These are phyloP conservation scores for Tribolium freemani DNA, from an alignment of 2,888 invertebrate genomes.

Conservation along the genomic window DNA sequence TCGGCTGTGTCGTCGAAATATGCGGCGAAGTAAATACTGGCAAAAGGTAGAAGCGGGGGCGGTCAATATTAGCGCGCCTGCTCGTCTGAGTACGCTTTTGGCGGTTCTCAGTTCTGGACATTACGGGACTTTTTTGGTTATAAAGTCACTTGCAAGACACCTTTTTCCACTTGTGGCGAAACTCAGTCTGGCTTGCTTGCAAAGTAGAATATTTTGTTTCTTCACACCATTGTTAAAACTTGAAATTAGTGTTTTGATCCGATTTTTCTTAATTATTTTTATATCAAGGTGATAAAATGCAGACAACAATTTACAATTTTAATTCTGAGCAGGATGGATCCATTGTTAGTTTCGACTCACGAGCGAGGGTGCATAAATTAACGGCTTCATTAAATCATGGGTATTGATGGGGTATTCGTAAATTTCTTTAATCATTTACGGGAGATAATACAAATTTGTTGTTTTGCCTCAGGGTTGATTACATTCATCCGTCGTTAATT, in stretches of 20 bases:
- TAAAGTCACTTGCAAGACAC: neutral
- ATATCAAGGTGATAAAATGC: slow-evolving; percentile 3
- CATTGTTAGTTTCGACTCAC: neutral
- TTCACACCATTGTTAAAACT: too few species aligned
- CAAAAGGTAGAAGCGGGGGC: slow-evolving; percentile 42
- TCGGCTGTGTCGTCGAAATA: slow-evolving; percentile 28
- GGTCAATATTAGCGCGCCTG: slow-evolving; percentile 59
- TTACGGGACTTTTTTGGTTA: slow-evolving; percentile 13
- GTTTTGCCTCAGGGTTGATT: neutral
- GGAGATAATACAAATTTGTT: slow-evolving; percentile 9
- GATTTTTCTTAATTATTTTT: slow-evolving; percentile 7
- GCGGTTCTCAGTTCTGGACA: slow-evolving; percentile 35
- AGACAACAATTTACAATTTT: slow-evolving; percentile 17
- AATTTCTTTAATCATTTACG: slow-evolving; percentile 6
- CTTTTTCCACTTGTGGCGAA: neutral
- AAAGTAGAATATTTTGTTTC: too few species aligned
- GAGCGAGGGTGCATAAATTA: slow-evolving; percentile 32
- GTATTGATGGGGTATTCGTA: slow-evolving; percentile 14
- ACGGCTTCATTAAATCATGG: slow-evolving; percentile 9
- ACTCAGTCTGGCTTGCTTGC: too few species aligned
- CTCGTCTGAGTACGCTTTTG: slow-evolving; percentile 45
- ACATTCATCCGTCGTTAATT: slow-evolving; percentile 7
- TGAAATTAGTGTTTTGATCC: neutral
- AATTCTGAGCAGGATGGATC: slow-evolving; percentile 14
- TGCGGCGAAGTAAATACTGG: slow-evolving; percentile 42